A percentile compares a stretch with the other conserved stretches of the same genome.
phyloP scores from a whole-genome alignment of 2,888 invertebrate genomes.

The Drosophila greeni region DNA sequence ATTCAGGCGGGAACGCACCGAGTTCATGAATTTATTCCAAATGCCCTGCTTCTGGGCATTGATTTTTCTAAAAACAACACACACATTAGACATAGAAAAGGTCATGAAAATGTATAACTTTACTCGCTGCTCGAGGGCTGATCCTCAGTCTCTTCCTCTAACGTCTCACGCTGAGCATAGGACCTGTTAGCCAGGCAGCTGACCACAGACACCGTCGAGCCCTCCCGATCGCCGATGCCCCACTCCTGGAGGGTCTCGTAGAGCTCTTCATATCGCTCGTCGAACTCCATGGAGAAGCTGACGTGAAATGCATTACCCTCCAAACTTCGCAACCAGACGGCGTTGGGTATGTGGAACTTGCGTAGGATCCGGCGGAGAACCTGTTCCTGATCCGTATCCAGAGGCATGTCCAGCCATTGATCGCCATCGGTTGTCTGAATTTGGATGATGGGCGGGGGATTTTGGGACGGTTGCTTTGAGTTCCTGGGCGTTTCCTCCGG shows the following conservation, averaged over 20 bases:
- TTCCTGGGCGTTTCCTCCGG: not conserved
- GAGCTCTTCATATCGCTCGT: slow-evolving; percentile 82
- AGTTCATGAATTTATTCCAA: slow-evolving; percentile 84
- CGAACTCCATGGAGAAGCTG: slow-evolving; percentile 82
- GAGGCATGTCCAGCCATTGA: slow-evolving; percentile 52
- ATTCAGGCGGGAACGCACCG: slow-evolving; percentile 84
- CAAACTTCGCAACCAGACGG: slow-evolving; percentile 81
- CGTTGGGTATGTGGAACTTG: slow-evolving; percentile 81
- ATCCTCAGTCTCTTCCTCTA: slow-evolving; percentile 8
- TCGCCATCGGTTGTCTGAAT: slow-evolving; percentile 48
- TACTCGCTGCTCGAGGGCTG: slow-evolving; percentile 23
- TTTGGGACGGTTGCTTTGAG: slow-evolving; percentile 5
- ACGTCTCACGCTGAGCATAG: slow-evolving; percentile 17
- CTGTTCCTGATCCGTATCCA: slow-evolving; percentile 75
- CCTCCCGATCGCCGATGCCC: slow-evolving; percentile 82
- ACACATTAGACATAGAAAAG: not conserved
- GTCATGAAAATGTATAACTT: not conserved
- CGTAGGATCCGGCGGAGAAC: slow-evolving; percentile 81
- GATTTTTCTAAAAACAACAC: slow-evolving; percentile 46
- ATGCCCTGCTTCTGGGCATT: slow-evolving; percentile 73
- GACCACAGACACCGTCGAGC: slow-evolving; percentile 82
- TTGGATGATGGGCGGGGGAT: slow-evolving; percentile 29
- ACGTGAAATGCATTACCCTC: slow-evolving; percentile 81
- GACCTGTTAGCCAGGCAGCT: slow-evolving; percentile 81
- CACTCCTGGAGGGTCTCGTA: slow-evolving; percentile 81